These are phyloP conservation scores for Gasterosteus aculeatus DNA, from an alignment of 2,113 vertebrate genomes.

Conservation along the genomic window DNA sequence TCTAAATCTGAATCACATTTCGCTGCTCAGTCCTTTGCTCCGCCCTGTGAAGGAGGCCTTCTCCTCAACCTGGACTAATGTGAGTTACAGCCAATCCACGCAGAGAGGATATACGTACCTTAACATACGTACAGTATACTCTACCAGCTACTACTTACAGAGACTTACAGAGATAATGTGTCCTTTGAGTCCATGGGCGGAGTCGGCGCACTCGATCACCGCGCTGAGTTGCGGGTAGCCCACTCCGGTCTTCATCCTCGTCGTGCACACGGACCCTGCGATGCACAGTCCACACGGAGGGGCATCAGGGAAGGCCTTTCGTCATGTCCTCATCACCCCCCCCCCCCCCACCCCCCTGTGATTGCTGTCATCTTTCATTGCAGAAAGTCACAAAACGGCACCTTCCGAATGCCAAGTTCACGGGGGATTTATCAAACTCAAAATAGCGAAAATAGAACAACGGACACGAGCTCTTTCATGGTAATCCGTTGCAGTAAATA, in stretches of 20 bases:
- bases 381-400: neutral
- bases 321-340: neutral
- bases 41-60: neutral
- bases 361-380: too few relatives aligned
- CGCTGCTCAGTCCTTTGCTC: neutral
- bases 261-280: constrained; percentile 96
- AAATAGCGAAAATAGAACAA: neutral
- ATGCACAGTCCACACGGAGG: constrained; percentile 1
- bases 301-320: neutral
- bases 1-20: neutral
- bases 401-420: neutral
- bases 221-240: constrained; percentile 98
- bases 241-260: constrained; percentile 97
- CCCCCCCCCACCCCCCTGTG: too few relatives aligned
- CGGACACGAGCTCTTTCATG: neutral
- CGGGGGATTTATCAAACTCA: neutral
- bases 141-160: neutral
- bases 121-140: neutral
- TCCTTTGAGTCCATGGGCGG: constrained; percentile 96
- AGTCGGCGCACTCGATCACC: constrained; percentile 98
- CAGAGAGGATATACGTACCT: too few relatives aligned
- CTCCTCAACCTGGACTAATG: neutral
- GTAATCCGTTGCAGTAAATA: neutral
- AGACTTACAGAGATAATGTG: constrained; percentile 97
- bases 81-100: neutral